Percentiles rank a stretch among this genome's conserved stretches.
These are phyloP conservation scores for Psittacus erithacus DNA, from an alignment of 2,113 vertebrate genomes.

Conservation along the genomic window DNA sequence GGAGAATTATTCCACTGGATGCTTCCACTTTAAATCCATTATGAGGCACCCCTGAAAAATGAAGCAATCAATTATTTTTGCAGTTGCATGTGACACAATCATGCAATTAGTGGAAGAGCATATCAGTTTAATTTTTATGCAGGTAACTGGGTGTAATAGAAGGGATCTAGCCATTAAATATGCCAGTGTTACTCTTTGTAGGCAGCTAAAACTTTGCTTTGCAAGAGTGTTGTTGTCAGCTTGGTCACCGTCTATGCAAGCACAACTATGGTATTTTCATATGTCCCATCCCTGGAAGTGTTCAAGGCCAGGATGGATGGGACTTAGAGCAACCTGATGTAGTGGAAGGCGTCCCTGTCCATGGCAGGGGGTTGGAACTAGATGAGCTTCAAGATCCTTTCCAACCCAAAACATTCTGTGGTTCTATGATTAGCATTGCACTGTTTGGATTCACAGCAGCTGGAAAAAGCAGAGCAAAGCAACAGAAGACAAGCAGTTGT, in stretches of 20 bases:
- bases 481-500: background rate
- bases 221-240: background rate
- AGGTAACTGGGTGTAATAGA: background rate
- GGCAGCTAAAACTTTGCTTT: background rate
- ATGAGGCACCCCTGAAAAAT: constrained; percentile 42
- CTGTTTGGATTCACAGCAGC: background rate
- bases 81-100: background rate
- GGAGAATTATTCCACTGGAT: constrained; percentile 45
- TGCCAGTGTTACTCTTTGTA: background rate
- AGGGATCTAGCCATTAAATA: background rate
- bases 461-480: background rate
- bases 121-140: background rate
- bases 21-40: constrained; percentile 63
- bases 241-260: accelerated
- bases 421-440: background rate
- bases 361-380: background rate
- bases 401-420: background rate
- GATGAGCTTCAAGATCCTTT: background rate
- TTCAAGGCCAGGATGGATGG: background rate
- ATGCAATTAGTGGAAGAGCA: background rate
- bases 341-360: background rate
- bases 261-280: background rate
- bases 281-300: background rate
- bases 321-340: background rate
- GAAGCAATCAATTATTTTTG: background rate